These are phyloP conservation scores for Cantharis flavilabris DNA, from an alignment of 2,888 invertebrate species.

Conservation along the genomic window DNA sequence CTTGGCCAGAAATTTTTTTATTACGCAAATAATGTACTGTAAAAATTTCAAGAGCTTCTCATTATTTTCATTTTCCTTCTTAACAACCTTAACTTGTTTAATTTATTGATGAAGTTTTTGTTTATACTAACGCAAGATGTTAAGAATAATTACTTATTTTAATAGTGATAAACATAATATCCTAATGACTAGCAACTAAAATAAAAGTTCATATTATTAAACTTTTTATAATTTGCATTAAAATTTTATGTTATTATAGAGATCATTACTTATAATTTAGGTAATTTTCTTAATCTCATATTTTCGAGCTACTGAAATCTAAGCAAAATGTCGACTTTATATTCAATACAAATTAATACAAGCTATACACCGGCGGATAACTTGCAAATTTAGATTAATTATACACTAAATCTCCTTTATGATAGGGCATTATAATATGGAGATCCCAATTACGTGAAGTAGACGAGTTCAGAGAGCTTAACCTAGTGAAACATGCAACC, in stretches of 20 bases:
- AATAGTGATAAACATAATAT: too few species aligned
- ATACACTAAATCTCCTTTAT: constrained; percentile 36
- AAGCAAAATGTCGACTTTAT: constrained; percentile 28
- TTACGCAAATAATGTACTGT: too few species aligned
- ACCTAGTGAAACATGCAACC: constrained; percentile 27
- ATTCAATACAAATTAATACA: constrained; percentile 32
- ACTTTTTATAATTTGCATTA: not conserved
- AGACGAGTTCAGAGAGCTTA: constrained; percentile 32
- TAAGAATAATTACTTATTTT: too few species aligned
- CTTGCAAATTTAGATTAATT: constrained; percentile 39
- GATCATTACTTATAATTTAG: constrained; percentile 25
- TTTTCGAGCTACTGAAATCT: constrained; percentile 10
- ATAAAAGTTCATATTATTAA: not conserved
- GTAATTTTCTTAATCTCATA: constrained; percentile 27
- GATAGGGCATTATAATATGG: constrained; percentile 35
- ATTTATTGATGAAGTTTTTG: not conserved
- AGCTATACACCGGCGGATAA: constrained; percentile 30
- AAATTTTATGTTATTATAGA: not conserved
- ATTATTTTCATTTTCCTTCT: too few species aligned
- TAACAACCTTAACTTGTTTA: not conserved
- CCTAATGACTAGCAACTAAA: not conserved
- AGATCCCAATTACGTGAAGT: constrained; percentile 34
- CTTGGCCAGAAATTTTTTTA: too few species aligned
- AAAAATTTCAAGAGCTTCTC: too few species aligned
- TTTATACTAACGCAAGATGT: too few species aligned